Evolutionary conservation across 2,888 invertebrate genomes (phyloP).

Genomic region (Amiota minor): DNA sequence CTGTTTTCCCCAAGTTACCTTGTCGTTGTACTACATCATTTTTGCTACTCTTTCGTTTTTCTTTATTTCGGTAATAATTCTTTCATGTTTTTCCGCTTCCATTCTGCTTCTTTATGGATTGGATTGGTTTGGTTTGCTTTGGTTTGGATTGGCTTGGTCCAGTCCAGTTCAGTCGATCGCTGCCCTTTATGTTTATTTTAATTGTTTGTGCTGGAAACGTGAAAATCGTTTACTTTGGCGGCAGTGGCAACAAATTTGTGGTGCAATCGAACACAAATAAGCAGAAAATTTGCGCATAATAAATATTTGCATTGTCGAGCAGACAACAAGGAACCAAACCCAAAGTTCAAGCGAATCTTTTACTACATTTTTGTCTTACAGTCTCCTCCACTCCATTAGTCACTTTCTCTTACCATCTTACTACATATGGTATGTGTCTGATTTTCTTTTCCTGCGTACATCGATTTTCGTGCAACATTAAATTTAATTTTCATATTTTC

Average conservation of each 20-base stretch:
- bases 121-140: too few species aligned
- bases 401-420: too few species aligned
- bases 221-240: not conserved
- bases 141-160: too few species aligned
- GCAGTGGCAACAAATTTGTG: not conserved
- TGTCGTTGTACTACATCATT: conserved; percentile 20
- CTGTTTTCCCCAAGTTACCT: conserved; percentile 30
- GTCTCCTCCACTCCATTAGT: too few species aligned
- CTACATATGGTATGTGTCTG: too few species aligned
- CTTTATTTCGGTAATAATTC: conserved; percentile 34
- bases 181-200: conserved; percentile 12
- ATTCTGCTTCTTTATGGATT: too few species aligned
- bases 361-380: too few species aligned
- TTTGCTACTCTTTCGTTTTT: too few species aligned
- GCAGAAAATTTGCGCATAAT: not conserved
- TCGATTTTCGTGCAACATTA: conserved; percentile 20
- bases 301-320: conserved; percentile 2
- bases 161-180: too few species aligned
- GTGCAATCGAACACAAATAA: not conserved
- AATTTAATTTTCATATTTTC: conserved; percentile 22
- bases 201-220: conserved; percentile 7
- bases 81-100: conserved; percentile 32
- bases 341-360: not conserved
- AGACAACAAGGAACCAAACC: conserved; percentile 1
- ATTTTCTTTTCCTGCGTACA: too few species aligned